Conservation (phyloP, 2,113 vertebrate species). For the Leucosticte australis region DNA sequence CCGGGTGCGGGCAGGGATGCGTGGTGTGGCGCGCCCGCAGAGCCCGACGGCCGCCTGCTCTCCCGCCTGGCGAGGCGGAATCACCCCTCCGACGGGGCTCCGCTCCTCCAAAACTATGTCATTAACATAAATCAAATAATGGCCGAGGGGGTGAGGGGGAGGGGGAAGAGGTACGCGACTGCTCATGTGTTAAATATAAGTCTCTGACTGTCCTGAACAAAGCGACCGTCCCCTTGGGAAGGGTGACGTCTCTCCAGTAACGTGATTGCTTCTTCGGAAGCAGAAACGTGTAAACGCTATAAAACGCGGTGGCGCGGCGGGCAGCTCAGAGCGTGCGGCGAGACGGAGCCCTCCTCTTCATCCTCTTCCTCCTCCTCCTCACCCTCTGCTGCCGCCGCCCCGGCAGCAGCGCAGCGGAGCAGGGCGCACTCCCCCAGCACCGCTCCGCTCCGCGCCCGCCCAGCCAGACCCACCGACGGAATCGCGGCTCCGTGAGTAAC, state of each 20-base stretch:
- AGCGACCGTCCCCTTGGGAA: constrained; percentile 76
- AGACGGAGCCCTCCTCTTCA: constrained; percentile 26
- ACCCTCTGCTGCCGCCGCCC: background rate
- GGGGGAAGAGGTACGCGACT: background rate
- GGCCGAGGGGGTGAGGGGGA: no score
- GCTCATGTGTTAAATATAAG: constrained; percentile 73
- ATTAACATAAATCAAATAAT: constrained; percentile 68
- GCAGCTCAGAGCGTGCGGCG: constrained; percentile 65
- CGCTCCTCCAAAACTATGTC: constrained; percentile 6
- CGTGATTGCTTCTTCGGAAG: constrained; percentile 75
- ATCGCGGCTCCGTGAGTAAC: constrained; percentile 57
- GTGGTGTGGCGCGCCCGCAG: no score
- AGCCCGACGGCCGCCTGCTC: background rate
- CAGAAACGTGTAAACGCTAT: constrained; percentile 80
- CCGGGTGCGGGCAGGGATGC: background rate
- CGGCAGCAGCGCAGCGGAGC: background rate
- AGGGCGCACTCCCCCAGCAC: constrained; percentile 64
- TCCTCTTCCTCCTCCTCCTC: background rate
- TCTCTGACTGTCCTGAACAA: constrained; percentile 69
- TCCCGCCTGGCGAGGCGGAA: background rate
- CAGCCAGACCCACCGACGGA: constrained; percentile 12
- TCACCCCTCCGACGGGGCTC: background rate
- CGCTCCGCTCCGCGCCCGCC: constrained; percentile 75
- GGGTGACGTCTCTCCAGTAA: constrained; percentile 87
- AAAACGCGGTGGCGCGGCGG: constrained; percentile 76